Conservation (phyloP, 2,797 vertebrate genomes). For the Macropus fuliginosus region DNA sequence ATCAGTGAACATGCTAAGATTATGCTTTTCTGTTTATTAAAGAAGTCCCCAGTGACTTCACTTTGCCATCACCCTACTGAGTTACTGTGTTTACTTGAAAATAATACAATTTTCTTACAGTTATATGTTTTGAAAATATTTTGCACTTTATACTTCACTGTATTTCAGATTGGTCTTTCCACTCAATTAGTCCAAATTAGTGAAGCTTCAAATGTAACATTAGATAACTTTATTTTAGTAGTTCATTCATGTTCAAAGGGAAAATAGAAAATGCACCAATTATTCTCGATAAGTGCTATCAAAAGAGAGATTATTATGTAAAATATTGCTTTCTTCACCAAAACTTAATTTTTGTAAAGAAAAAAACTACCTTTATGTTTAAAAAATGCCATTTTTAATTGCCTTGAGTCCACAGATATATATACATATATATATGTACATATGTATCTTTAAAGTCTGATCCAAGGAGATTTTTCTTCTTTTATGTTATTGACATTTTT, state of each 20-base stretch:
- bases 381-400: conserved; percentile 18
- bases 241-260: background rate
- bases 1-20: too few relatives aligned
- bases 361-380: background rate
- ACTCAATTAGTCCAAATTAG: background rate
- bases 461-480: background rate
- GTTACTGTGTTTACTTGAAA: background rate
- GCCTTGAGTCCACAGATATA: background rate
- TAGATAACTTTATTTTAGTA: background rate
- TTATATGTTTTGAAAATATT: background rate
- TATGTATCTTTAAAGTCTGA: background rate
- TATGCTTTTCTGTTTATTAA: background rate
- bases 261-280: background rate
- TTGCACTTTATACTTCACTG: background rate
- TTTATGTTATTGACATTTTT: background rate
- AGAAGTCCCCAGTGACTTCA: background rate
- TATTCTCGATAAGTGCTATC: background rate
- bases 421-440: background rate
- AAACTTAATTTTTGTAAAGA: conserved; percentile 7
- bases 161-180: background rate
- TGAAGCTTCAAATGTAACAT: background rate
- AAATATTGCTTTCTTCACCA: background rate
- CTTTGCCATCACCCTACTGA: background rate
- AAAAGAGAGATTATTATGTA: background rate
- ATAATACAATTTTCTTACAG: background rate